Percentiles rank a stretch among this genome's conserved stretches.
These are phyloP conservation scores for Rhagologus leucostigma DNA, from an alignment of 2,113 vertebrate genomes.

Conservation along the genomic window DNA sequence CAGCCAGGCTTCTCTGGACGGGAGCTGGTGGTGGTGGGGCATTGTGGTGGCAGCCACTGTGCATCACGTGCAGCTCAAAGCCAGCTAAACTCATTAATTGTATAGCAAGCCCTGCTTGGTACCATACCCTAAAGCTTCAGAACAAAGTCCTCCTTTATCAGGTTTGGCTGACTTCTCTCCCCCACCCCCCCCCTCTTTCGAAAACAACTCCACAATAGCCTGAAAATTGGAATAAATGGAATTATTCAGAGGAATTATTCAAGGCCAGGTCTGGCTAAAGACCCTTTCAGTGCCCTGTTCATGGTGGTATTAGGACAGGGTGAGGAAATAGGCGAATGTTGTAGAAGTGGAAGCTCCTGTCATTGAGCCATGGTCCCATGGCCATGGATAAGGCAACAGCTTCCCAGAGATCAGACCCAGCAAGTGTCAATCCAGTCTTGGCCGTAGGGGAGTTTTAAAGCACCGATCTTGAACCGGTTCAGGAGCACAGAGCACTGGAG, in stretches of 20 bases:
- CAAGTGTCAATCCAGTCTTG: not conserved
- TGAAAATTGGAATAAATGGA: constrained; percentile 30
- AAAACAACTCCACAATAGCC: not conserved
- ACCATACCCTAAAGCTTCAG: constrained; percentile 50
- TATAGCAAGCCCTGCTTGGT: constrained; percentile 55
- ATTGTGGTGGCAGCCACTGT: not conserved
- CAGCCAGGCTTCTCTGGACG: not conserved
- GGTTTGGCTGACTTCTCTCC: not conserved
- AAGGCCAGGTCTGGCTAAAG: not conserved
- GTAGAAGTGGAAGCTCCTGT: not conserved
- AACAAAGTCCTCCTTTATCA: constrained; percentile 55
- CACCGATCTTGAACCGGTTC: not conserved
- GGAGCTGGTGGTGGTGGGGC: not conserved
- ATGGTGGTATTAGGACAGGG: not conserved
- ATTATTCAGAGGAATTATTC: constrained; percentile 39
- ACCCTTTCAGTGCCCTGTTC: not conserved
- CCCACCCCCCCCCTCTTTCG: not conserved
- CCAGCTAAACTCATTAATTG: constrained; percentile 49
- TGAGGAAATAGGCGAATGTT: not conserved
- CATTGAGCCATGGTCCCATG: not conserved
- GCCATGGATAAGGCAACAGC: not conserved
- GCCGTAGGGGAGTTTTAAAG: not conserved
- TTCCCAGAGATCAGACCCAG: not conserved
- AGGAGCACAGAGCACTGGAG: not conserved
- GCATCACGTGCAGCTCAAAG: constrained; percentile 35